Base-by-base conservation (phyloP, 2,113 vertebrate genomes). In the Pseudolaguvia tuberculata region DNA sequence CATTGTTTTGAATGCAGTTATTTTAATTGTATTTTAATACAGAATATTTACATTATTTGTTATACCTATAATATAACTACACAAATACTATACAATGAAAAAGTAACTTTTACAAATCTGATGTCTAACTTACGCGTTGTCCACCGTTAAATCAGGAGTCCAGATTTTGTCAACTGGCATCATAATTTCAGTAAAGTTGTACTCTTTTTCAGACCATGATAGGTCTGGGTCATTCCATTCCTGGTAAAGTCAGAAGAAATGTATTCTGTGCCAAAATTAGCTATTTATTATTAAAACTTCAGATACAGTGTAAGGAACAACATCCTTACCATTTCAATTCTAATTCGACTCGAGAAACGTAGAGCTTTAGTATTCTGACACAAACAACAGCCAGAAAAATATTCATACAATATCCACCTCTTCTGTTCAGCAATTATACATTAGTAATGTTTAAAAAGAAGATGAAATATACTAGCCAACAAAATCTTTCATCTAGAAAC, bases 301-400 rank as follows among this genome's bases (percentile, higher is more conserved):
- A 45, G 3, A 67, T 57, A 18, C 13, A 10, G 27, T 2, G 21
- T 56, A 8, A 25, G 21, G 4, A 21, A 20, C 2, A 56, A 4
- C 39, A 14, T 42, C 39, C 87, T 86, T 81, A 88, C 88, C 25
- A 88, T 53, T 1, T 1, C 2, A 6, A 88, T 77, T 57, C 47
- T 31, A 42, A 91, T 72, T 25, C 67, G 80, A 70, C 81, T 85
- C 1, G 21, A 35, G 2, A 91, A 82, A 18, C 10, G 80, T n/a
- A 89, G 83, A 1, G 62, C 47, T 80, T 86, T 89, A 21, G 87
- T 91, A 69, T 90, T 80, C 90, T 91, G 25, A 23, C 0, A 78
- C 47, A 52, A 35, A 53, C 9, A 63, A 1, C 17, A 35, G n/a
- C 25, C 25, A 39, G 17, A 45, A 69, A 21, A 23, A 11, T 7